Evolutionary conservation across 1,140 invertebrate genomes (phyloP), one percentile per base, ranked within the genome.

Genomic region (Patella vulgata): DNA sequence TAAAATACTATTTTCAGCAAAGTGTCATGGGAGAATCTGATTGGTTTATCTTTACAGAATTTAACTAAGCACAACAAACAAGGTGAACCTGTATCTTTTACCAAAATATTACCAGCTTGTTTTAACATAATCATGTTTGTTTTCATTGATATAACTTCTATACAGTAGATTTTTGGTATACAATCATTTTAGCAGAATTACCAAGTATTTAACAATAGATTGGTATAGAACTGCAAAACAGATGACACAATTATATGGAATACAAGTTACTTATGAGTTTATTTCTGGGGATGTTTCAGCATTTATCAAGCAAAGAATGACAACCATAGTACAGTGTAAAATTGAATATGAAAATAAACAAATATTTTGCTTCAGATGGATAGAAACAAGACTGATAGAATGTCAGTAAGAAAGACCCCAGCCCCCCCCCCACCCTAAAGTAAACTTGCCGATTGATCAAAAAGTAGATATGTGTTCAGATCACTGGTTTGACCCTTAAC

Each of bases 51-150:
- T 8, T 46, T 69, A 43, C 52, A 64, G 19, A 57, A 50, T 31
- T 40, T 71, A 11, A 70, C 58, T 25, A 63, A 66, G 39, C 68
- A 70, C 39, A 62, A 70, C 52, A 53, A 3, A 17, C 43, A 68
- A 28, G 71, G 71, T n/a, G 56, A 68, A 48, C 44, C 61, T 63
- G 75, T 78, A 78, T 75, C 75, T 67, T 77, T 75, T 36, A 27
- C 9, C n/a, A 36, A 8, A 12, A 52, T 31, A 1, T 31, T 30
- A 30, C n/a, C 14, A 50, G 25, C 47, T 50, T 25, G 9, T 6
- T 0, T 42, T 62, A 17, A 31, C 4, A 30, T 17, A 3, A n/a
- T 17, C 19, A 31, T 19, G 33, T 39, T 3, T 19, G 21, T 47
- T 9, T 9, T 12, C 30, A n/a, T 42, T 6, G 28, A 43, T 30